phyloP scores from a whole-genome alignment of 2,888 invertebrate species.

The Cryptocephalus moraei region DNA sequence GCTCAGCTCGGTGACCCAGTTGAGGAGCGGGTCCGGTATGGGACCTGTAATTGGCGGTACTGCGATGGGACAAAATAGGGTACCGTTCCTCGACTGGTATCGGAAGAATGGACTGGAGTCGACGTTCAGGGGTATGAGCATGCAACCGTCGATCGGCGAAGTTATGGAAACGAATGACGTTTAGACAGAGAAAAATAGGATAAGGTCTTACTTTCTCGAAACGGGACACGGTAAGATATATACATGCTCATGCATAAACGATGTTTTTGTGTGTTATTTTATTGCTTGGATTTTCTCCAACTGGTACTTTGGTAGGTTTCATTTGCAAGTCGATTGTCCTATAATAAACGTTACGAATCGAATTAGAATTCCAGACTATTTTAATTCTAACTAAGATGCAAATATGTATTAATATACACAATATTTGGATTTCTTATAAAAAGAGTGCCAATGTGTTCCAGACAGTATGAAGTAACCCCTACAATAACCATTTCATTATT shows the following conservation, averaged over 20 bases:
- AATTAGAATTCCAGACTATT: too few relatives aligned
- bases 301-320: too few relatives aligned
- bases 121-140: conserved; percentile 17
- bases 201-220: not conserved
- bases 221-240: not conserved
- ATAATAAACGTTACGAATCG: too few relatives aligned
- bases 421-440: too few relatives aligned
- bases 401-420: too few relatives aligned
- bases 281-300: too few relatives aligned
- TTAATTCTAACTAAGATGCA: too few relatives aligned
- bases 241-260: conserved; percentile 30
- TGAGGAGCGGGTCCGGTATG: conserved; percentile 72
- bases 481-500: too few relatives aligned
- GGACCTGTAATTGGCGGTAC: conserved; percentile 58
- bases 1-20: conserved; percentile 80
- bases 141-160: conserved; percentile 7
- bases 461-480: too few relatives aligned
- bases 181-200: not conserved
- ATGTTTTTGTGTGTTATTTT: conserved; percentile 24
- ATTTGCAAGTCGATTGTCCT: too few relatives aligned
- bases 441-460: too few relatives aligned
- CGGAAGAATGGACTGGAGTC: conserved; percentile 6
- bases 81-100: conserved; percentile 23
- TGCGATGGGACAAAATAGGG: conserved; percentile 22
- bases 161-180: not conserved